These are phyloP conservation scores for Trachurus trachurus DNA, from an alignment of 2,797 vertebrate genomes.

Conservation along the genomic window DNA sequence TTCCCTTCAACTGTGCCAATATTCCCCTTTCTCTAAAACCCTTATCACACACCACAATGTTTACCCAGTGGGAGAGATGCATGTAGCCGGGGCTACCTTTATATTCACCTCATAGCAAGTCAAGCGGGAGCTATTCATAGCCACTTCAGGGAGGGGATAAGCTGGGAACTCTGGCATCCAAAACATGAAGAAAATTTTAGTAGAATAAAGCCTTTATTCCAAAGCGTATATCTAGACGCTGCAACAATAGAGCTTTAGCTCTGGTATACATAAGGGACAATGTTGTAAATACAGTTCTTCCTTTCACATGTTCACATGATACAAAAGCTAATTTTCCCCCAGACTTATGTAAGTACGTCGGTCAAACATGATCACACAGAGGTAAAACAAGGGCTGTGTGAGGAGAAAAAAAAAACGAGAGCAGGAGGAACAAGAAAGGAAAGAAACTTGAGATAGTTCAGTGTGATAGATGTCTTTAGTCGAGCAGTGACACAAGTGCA, in stretches of 20 bases:
- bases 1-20: constrained; percentile 46
- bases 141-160: constrained; percentile 59
- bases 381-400: background rate
- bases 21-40: constrained; percentile 47
- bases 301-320: background rate
- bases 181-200: constrained; percentile 23
- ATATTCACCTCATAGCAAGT: constrained; percentile 60
- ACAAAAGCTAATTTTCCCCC: constrained; percentile 3
- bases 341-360: background rate
- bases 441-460: constrained; percentile 39
- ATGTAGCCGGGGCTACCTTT: constrained; percentile 39
- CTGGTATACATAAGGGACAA: background rate
- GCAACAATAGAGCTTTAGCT: constrained; percentile 10
- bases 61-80: constrained; percentile 54
- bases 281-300: background rate
- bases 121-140: constrained; percentile 53
- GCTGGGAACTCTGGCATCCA: constrained; percentile 38
- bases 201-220: constrained; percentile 20
- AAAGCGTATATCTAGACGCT: background rate
- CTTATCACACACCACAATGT: constrained; percentile 68
- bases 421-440: background rate
- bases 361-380: background rate
- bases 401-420: constrained; percentile 1
- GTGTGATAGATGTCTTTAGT: constrained; percentile 62
- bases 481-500: constrained; percentile 36